Evolutionary conservation across 2,113 vertebrate species (phyloP), one percentile per base, ranked within the genome.

Genomic region (Silurus asotus): DNA sequence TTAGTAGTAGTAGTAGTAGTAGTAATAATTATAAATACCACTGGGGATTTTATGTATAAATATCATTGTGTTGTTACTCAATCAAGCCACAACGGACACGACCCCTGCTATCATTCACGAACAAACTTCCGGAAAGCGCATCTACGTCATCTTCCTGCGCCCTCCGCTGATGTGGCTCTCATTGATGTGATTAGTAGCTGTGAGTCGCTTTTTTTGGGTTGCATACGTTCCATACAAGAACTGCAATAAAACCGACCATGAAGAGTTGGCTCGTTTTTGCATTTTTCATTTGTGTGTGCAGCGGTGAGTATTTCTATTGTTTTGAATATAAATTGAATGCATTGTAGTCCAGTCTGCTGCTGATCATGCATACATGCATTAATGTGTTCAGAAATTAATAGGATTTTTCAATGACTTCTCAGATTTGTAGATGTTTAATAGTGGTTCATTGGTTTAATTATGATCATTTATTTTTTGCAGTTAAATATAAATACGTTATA

Each of bases 221-320:
- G 0, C 1, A 3, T 1, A 20, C 59, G 49, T 25, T n/a, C 37
- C 37, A 37, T 37, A 37, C 37, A 37, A 10, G 53, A 8, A 2
- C 59, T n/a, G 4, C 11, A 19, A 48, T 59, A 48, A 83, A 72
- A 62, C 91, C 10, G 0, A 94, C 93, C 93, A 91, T 93, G 58
- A 92, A 92, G 85, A 88, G 90, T 88, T 89, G 90, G 5, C 85
- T 90, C 7, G 88, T 94, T 81, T 79, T 94, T 72, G 80, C 90
- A 13, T 69, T 94, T 81, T 85, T 94, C 23, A 85, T 90, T 83
- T 92, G 70, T 55, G 76, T 90, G 23, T 94, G 93, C 87, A 92
- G 91, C 20, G 94, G 94, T 94, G 78, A 85, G 90, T 91, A 8
- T 6, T 56, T 58, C 64, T 59, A 53, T 77, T 23, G 19, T 48